Evolutionary conservation across 2,797 vertebrate genomes (phyloP).

Genomic region (Danionella dracula): DNA sequence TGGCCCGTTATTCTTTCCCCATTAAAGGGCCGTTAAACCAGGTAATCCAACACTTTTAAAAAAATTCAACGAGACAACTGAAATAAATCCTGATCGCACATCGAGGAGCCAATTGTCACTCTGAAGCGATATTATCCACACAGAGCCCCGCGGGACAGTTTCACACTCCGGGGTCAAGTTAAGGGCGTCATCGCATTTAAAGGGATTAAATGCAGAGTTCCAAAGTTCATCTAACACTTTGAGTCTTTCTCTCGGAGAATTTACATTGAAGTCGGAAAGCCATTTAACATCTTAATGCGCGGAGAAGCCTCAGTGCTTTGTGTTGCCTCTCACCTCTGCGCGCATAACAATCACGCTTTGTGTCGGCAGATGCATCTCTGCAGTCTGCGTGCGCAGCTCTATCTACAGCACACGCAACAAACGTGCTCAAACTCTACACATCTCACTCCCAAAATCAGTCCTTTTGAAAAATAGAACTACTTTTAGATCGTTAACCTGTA

Average conservation of each 20-base stretch:
- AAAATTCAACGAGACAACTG: constrained; percentile 55
- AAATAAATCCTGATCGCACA: constrained; percentile 71
- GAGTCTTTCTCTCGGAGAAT: constrained; percentile 70
- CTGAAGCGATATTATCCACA: constrained; percentile 70
- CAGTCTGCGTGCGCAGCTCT: constrained; percentile 9
- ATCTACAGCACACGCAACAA: not conserved
- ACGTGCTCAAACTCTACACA: not conserved
- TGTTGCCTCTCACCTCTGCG: constrained; percentile 40
- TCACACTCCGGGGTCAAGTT: constrained; percentile 76
- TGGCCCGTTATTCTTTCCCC: not conserved
- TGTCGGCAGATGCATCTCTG: constrained; percentile 30
- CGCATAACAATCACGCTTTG: constrained; percentile 47
- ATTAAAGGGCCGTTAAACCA: not conserved
- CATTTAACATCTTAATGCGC: constrained; percentile 75
- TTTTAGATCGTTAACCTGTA: no score
- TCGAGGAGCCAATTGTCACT: constrained; percentile 59
- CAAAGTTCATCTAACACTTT: constrained; percentile 70
- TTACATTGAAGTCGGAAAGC: constrained; percentile 68
- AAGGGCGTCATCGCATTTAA: constrained; percentile 71
- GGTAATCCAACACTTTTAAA: not conserved
- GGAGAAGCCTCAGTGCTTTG: constrained; percentile 48
- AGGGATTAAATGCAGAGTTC: constrained; percentile 69
- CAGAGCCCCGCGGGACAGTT: constrained; percentile 68
- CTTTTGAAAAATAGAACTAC: no score
- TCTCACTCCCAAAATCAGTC: not conserved